Percentiles rank a stretch among this genome's conserved stretches.
phyloP scores from a whole-genome alignment of 2,888 invertebrate genomes.

The Leptopilina myrica region DNA sequence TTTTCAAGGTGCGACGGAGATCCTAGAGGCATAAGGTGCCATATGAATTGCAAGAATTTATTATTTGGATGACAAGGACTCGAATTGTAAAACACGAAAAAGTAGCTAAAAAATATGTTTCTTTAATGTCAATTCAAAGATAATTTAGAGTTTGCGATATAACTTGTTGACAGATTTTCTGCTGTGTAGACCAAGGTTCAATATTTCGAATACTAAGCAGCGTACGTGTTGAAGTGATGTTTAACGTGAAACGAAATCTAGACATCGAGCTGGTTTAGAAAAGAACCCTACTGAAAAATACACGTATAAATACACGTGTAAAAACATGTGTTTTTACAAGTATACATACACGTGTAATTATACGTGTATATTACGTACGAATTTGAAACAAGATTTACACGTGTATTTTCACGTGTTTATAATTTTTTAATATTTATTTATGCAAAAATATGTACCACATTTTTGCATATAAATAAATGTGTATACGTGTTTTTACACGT shows the following conservation, averaged over 20 bases:
- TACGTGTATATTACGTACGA: no score
- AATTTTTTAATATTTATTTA: no score
- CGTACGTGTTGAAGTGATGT: slow-evolving; percentile 13
- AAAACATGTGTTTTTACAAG: no score
- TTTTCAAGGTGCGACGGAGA: slow-evolving; percentile 35
- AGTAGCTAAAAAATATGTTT: slow-evolving; percentile 1
- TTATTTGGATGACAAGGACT: slow-evolving; percentile 37
- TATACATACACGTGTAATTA: no score
- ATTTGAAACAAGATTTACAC: no score
- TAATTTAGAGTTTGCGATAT: slow-evolving; percentile 33
- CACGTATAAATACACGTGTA: no score
- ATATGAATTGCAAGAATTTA: slow-evolving; percentile 6
- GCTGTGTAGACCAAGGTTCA: slow-evolving; percentile 28
- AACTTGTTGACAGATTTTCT: slow-evolving; percentile 38
- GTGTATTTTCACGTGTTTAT: no score
- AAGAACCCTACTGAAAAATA: no score
- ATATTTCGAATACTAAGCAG: slow-evolving; percentile 13
- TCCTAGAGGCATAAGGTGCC: slow-evolving; percentile 13
- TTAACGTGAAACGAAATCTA: slow-evolving; percentile 27
- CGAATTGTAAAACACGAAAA: neutral
- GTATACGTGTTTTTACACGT: no score
- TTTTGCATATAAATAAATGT: no score
- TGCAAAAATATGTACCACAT: no score
- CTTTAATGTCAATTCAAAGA: slow-evolving; percentile 34
- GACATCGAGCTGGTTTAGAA: neutral